A percentile compares a stretch with the other conserved stretches of the same genome.
These are phyloP conservation scores for Dendrocopos noguchii DNA, from an alignment of 2,113 vertebrate genomes.

Conservation along the genomic window DNA sequence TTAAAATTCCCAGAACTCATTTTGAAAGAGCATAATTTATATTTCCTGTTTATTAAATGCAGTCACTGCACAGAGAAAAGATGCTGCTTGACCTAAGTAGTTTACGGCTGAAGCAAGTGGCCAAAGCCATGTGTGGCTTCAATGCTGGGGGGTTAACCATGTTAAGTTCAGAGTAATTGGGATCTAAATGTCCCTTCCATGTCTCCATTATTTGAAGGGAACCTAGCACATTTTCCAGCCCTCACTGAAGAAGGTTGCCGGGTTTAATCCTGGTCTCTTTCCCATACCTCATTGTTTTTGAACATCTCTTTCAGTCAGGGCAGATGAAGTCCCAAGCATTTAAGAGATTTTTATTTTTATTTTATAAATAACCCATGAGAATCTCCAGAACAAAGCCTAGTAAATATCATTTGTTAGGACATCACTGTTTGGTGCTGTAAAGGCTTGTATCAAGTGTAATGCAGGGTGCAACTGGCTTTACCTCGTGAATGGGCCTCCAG, in stretches of 20 bases:
- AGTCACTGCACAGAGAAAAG: neutral
- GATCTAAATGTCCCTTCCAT: neutral
- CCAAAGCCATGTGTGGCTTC: neutral
- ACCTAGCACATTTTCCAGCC: neutral
- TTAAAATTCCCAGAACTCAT: conserved; percentile 20
- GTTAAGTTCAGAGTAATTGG: neutral
- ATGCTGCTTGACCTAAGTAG: neutral
- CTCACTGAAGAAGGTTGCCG: neutral
- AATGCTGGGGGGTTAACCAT: neutral
- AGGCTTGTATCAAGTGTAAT: neutral
- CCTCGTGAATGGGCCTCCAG: neutral
- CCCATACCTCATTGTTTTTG: neutral
- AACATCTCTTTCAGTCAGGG: neutral
- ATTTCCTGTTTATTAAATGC: conserved; percentile 21
- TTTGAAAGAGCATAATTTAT: neutral
- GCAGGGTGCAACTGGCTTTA: conserved; percentile 25
- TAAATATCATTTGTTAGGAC: neutral
- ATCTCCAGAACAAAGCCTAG: neutral
- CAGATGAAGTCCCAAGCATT: neutral
- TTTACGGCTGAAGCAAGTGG: neutral
- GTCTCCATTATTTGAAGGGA: neutral
- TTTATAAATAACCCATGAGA: neutral
- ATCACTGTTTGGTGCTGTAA: neutral
- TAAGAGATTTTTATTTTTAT: neutral
- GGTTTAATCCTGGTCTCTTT: neutral